Evolutionary conservation across 2,113 vertebrate species (phyloP).

Genomic region (Apodemus speciosus): DNA sequence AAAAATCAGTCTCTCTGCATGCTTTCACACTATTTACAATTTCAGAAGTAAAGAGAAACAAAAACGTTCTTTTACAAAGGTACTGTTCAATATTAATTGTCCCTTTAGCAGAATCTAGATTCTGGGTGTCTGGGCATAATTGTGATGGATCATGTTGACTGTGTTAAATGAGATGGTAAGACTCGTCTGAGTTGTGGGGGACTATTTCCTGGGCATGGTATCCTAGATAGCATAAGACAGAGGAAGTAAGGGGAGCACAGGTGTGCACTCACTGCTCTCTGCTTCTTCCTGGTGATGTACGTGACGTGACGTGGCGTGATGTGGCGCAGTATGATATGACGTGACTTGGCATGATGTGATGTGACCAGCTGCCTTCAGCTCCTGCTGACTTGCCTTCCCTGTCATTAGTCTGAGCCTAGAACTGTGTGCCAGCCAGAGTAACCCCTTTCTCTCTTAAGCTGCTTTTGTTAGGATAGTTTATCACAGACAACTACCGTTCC

Average conservation of each 20-base stretch:
- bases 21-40: conserved; percentile 46
- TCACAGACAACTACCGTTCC: neutral
- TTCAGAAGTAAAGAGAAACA: conserved; percentile 11
- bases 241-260: no score
- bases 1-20: conserved; percentile 21
- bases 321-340: neutral
- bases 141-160: neutral
- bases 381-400: neutral
- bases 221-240: neutral
- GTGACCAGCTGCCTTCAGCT: neutral
- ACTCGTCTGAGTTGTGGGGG: neutral
- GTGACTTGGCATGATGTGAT: no score
- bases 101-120: neutral
- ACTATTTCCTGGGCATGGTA: no score
- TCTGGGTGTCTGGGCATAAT: neutral
- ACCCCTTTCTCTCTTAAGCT: neutral
- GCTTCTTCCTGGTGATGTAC: neutral
- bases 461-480: neutral
- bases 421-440: neutral
- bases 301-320: neutral
- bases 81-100: neutral
- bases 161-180: neutral
- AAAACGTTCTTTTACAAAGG: neutral
- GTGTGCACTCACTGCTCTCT: neutral
- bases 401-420: neutral